Percentiles rank a stretch among this genome's conserved stretches.
phyloP scores from a whole-genome alignment of 2,888 invertebrate species.

The Drosophila robusta region DNA sequence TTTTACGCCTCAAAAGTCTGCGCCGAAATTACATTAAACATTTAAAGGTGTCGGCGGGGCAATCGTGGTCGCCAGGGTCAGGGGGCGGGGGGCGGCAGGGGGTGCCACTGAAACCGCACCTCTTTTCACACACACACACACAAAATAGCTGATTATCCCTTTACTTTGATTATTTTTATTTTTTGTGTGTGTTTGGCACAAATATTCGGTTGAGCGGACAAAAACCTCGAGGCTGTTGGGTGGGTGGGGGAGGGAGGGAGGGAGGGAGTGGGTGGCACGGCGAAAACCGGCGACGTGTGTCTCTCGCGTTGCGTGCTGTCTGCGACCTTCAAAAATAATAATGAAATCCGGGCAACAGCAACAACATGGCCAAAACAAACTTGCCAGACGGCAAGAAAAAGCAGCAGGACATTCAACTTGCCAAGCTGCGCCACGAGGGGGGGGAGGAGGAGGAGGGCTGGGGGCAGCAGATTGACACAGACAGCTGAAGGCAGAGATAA shows the following conservation, averaged over 20 bases:
- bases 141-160: neutral
- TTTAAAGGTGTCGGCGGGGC: slow-evolving; percentile 18
- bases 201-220: slow-evolving; percentile 16
- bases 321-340: slow-evolving; percentile 64
- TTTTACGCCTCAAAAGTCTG: slow-evolving; percentile 3
- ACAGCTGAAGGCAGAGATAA: neutral
- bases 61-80: neutral
- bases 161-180: no score
- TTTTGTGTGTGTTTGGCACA: slow-evolving; percentile 31
- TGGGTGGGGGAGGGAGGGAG: neutral
- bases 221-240: neutral
- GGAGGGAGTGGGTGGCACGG: neutral
- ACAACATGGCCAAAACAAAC: slow-evolving; percentile 45
- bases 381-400: slow-evolving; percentile 63
- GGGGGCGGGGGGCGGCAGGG: neutral
- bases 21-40: slow-evolving; percentile 36
- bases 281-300: neutral
- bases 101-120: neutral
- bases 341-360: slow-evolving; percentile 34
- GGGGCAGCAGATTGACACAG: neutral
- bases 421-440: neutral
- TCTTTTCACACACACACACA: neutral
- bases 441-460: no score
- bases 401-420: slow-evolving; percentile 68
- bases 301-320: slow-evolving; percentile 39